A percentile compares a stretch with the other conserved stretches of the same genome.
Conservation (phyloP, 2,113 vertebrate genomes). For the Jacana jacana region DNA sequence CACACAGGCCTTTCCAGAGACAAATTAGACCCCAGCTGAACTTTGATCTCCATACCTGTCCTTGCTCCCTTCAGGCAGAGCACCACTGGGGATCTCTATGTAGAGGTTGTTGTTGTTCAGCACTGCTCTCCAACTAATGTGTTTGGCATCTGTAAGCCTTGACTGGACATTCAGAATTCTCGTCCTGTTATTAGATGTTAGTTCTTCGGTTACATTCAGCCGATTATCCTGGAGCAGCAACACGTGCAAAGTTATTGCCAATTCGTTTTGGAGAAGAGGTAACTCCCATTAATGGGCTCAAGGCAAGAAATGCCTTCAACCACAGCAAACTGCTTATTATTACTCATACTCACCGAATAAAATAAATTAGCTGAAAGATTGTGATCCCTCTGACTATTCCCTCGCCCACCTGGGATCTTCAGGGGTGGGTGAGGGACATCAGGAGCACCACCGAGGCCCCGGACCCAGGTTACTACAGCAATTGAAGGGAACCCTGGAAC, state of each 20-base stretch:
- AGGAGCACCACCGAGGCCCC: constrained; percentile 99
- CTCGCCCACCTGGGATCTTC: constrained; percentile 99
- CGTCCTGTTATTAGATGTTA: constrained; percentile 84
- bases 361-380: constrained; percentile 97
- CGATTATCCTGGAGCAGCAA: constrained; percentile 83
- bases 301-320: neutral
- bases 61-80: constrained; percentile 96
- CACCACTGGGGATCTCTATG: constrained; percentile 90
- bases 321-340: neutral
- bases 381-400: constrained; percentile 99
- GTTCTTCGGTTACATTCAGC: constrained; percentile 96
- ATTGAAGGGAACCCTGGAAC: constrained; percentile 85
- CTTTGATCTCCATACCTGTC: constrained; percentile 81
- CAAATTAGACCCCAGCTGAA: accelerated
- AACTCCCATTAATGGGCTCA: neutral
- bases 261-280: accelerated
- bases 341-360: constrained; percentile 88
- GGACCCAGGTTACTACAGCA: constrained; percentile 99
- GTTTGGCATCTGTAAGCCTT: constrained; percentile 85
- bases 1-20: neutral
- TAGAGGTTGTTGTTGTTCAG: constrained; percentile 88
- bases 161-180: constrained; percentile 91
- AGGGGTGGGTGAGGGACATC: constrained; percentile 99
- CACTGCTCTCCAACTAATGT: constrained; percentile 88
- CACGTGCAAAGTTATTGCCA: neutral